Conservation (phyloP, 2,888 invertebrate genomes). For the Lasioglossum calceatum region DNA sequence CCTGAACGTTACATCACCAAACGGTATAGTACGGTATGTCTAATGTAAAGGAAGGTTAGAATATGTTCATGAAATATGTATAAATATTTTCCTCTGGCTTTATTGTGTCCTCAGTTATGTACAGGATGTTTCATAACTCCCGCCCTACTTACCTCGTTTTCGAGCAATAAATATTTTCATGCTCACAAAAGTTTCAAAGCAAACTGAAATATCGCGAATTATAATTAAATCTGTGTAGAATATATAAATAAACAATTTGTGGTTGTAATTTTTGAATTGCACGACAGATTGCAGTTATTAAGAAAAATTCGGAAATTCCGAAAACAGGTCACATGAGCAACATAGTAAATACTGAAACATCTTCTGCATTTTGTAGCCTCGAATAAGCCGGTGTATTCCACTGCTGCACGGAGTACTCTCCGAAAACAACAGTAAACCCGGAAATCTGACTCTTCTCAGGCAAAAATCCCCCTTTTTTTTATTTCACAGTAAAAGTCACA, state of each 20-base stretch:
- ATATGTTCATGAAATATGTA: neutral
- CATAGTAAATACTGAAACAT: neutral
- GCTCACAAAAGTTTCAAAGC: neutral
- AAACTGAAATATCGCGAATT: neutral
- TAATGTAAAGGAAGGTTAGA: neutral
- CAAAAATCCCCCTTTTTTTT: neutral
- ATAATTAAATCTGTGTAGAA: neutral
- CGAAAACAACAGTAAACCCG: neutral
- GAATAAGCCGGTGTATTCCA: neutral
- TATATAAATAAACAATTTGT: neutral
- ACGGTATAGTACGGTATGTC: neutral
- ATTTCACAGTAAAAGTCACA: neutral
- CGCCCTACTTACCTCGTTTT: neutral
- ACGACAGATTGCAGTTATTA: neutral
- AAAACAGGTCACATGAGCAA: neutral
- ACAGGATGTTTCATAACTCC: neutral
- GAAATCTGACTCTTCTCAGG: neutral
- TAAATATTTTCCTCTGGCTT: neutral
- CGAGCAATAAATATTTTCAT: neutral
- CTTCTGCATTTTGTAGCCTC: neutral
- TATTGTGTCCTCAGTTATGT: neutral
- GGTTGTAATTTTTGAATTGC: neutral
- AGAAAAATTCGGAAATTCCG: neutral
- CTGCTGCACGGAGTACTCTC: neutral
- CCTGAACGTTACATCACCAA: neutral